Evolutionary conservation across 2,113 vertebrate species (phyloP).

Genomic region (Brienomyrus brachyistius): DNA sequence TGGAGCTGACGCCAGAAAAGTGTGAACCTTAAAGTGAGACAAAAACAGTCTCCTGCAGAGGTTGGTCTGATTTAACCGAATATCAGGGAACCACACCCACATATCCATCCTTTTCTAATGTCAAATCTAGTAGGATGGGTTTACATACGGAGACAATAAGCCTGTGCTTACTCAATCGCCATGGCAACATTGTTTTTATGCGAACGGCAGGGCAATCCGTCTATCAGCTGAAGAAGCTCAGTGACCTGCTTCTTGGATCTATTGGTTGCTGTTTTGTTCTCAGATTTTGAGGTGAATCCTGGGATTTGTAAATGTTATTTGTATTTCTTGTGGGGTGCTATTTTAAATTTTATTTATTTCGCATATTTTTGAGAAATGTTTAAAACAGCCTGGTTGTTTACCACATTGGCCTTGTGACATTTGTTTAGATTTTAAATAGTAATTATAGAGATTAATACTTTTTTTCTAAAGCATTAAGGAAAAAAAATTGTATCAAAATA

Average conservation of each 20-base stretch:
- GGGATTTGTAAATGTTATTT: slow-evolving; percentile 61
- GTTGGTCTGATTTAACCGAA: slow-evolving; percentile 62
- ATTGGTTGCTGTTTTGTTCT: slow-evolving; percentile 32
- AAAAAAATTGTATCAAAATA: slow-evolving; percentile 23
- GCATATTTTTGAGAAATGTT: slow-evolving; percentile 47
- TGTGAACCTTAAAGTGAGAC: slow-evolving; percentile 51
- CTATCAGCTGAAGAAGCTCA: slow-evolving; percentile 55
- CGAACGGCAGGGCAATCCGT: slow-evolving; percentile 50
- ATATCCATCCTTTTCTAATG: slow-evolving; percentile 40
- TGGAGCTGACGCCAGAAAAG: slow-evolving; percentile 24
- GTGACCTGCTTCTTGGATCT: slow-evolving; percentile 48
- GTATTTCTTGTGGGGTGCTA: slow-evolving; percentile 65
- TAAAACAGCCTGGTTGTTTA: slow-evolving; percentile 63
- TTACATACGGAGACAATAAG: background rate
- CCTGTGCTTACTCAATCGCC: slow-evolving; percentile 35
- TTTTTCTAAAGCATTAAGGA: slow-evolving; percentile 40
- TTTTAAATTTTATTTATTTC: slow-evolving; percentile 52
- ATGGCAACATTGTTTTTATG: slow-evolving; percentile 38
- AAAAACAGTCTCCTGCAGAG: slow-evolving; percentile 57
- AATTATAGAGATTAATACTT: slow-evolving; percentile 37
- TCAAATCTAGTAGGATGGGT: slow-evolving; percentile 51
- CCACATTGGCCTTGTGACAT: slow-evolving; percentile 70
- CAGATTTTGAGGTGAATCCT: slow-evolving; percentile 59
- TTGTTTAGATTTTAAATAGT: slow-evolving; percentile 49
- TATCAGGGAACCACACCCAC: slow-evolving; percentile 54